These are phyloP conservation scores for Lissonota sp. DNA, from an alignment of 2,888 invertebrate species.

Conservation along the genomic window DNA sequence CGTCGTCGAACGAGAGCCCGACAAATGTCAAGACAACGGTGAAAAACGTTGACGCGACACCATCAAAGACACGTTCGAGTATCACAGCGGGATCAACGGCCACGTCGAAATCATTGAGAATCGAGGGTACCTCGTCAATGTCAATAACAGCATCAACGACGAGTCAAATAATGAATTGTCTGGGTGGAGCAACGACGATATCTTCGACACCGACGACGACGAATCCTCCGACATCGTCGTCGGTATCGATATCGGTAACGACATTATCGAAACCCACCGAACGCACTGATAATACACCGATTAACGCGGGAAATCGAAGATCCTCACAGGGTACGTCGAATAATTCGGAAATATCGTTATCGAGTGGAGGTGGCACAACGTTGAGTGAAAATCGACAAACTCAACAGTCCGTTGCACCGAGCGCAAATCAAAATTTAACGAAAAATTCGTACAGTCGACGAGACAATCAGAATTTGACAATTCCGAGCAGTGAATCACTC, in stretches of 20 bases:
- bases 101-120: slow-evolving; percentile 31
- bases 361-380: neutral
- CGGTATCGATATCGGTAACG: slow-evolving; percentile 58
- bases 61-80: slow-evolving; percentile 31
- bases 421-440: slow-evolving; percentile 50
- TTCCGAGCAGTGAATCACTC: slow-evolving; percentile 68
- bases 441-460: slow-evolving; percentile 57
- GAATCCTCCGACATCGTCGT: slow-evolving; percentile 52
- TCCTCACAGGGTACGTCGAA: neutral
- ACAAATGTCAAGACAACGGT: slow-evolving; percentile 35
- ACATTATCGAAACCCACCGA: slow-evolving; percentile 31
- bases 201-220: slow-evolving; percentile 40
- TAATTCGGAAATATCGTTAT: slow-evolving; percentile 2
- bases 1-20: slow-evolving; percentile 35
- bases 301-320: neutral
- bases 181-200: slow-evolving; percentile 58
- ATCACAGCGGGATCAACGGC: slow-evolving; percentile 1
- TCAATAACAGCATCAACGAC: slow-evolving; percentile 44
- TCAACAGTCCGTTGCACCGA: slow-evolving; percentile 20
- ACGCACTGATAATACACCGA: slow-evolving; percentile 18
- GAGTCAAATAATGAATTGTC: slow-evolving; percentile 60
- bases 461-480: slow-evolving; percentile 49
- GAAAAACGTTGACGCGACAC: slow-evolving; percentile 33
- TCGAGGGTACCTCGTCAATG: slow-evolving; percentile 41
- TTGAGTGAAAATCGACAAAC: slow-evolving; percentile 28